A percentile compares a stretch with the other conserved stretches of the same genome.
phyloP scores from a whole-genome alignment of 2,113 vertebrate species.

The Cryptomyrus ogoouensis region DNA sequence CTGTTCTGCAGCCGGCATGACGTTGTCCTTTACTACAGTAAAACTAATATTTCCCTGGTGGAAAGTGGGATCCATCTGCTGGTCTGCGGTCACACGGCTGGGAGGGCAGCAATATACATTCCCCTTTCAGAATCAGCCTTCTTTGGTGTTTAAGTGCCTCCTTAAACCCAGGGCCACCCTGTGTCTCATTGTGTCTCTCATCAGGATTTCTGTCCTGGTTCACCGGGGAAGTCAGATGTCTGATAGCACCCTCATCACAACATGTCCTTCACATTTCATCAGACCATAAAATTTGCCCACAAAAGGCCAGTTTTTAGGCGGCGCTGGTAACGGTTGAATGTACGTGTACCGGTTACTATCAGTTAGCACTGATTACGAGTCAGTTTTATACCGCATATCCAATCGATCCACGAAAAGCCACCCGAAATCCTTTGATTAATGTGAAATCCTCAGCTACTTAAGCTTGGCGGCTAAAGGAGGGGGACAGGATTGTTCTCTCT shows the following conservation, averaged over 20 bases:
- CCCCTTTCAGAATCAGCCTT: background rate
- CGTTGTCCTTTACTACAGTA: background rate
- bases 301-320: background rate
- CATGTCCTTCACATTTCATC: background rate
- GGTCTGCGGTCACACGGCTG: background rate
- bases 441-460: slow-evolving; percentile 8
- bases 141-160: background rate
- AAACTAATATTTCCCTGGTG: background rate
- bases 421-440: background rate
- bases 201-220: background rate
- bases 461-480: background rate
- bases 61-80: background rate
- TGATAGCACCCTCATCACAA: background rate
- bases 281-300: background rate
- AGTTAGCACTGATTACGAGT: background rate
- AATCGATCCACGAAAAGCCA: background rate
- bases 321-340: background rate
- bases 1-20: background rate
- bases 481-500: background rate
- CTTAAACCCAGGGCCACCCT: background rate
- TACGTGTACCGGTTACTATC: background rate
- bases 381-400: background rate
- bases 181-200: background rate
- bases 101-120: background rate
- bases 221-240: background rate